phyloP scores from a whole-genome alignment of 2,888 invertebrate genomes.

The Smittia sp. region DNA sequence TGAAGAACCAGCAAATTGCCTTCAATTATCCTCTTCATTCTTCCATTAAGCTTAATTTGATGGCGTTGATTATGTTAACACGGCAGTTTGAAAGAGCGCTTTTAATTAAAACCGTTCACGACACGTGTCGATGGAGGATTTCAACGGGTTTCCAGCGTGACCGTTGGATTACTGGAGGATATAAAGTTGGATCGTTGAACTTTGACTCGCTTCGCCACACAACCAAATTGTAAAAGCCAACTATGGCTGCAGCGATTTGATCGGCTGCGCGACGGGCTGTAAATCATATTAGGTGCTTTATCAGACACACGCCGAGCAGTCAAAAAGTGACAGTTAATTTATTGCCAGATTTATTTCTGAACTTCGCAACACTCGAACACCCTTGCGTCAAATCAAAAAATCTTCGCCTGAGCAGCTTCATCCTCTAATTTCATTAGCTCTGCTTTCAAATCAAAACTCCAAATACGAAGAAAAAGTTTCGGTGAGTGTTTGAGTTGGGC shows the following conservation, averaged over 20 bases:
- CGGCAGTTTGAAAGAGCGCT: background rate
- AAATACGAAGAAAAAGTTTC: no score
- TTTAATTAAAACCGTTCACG: background rate
- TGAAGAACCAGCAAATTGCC: background rate
- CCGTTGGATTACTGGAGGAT: background rate
- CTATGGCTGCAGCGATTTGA: background rate
- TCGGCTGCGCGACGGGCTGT: background rate
- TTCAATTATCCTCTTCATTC: background rate
- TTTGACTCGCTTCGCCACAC: no score
- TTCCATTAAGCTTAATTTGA: background rate
- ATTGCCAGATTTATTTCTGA: background rate
- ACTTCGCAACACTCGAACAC: background rate
- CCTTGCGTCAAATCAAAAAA: background rate
- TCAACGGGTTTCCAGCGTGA: background rate
- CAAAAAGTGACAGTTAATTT: constrained; percentile 38
- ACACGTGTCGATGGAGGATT: background rate
- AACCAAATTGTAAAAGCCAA: background rate
- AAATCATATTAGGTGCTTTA: constrained; percentile 31
- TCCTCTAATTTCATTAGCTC: constrained; percentile 2
- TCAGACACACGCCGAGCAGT: constrained; percentile 23
- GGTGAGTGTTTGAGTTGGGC: no score
- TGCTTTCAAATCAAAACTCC: background rate
- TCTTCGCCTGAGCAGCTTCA: no score
- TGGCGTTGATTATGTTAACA: background rate
- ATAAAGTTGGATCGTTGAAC: background rate